phyloP scores from a whole-genome alignment of 2,113 vertebrate species.

The Corythornis cristatus region DNA sequence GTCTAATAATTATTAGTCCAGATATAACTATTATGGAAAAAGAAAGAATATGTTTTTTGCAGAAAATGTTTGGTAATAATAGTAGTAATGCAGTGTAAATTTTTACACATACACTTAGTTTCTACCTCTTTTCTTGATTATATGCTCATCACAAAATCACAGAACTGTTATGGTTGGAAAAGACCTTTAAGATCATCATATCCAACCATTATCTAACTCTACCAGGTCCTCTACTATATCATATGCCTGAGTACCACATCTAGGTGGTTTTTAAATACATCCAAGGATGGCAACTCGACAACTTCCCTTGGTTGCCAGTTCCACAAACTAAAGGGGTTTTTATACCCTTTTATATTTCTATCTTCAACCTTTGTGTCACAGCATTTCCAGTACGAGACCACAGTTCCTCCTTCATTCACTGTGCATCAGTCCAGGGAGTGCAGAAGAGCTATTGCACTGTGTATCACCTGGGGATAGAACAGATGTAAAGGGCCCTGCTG shows the following conservation, averaged over 20 bases:
- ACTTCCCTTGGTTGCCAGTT: too few relatives aligned
- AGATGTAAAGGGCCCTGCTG: background rate
- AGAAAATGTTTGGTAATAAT: background rate
- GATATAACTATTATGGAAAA: background rate
- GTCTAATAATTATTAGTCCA: background rate
- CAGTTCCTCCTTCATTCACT: background rate
- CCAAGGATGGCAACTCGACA: too few relatives aligned
- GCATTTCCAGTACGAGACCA: background rate
- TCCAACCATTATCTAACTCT: too few relatives aligned
- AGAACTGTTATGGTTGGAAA: too few relatives aligned
- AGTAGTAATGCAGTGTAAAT: background rate
- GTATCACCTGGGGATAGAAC: background rate
- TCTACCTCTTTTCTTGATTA: background rate
- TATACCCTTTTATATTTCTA: background rate
- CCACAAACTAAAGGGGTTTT: background rate
- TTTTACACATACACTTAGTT: background rate
- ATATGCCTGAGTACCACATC: too few relatives aligned
- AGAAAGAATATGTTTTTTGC: background rate
- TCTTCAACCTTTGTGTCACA: background rate
- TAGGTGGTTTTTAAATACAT: too few relatives aligned
- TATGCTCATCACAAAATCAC: background rate
- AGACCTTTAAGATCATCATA: too few relatives aligned
- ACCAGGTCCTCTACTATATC: too few relatives aligned
- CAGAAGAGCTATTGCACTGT: background rate
- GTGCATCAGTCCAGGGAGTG: background rate